Percentiles rank a stretch among this genome's conserved stretches.
Evolutionary conservation across 2,797 vertebrate genomes (phyloP).

Genomic region (Chloroceryle amazona): DNA sequence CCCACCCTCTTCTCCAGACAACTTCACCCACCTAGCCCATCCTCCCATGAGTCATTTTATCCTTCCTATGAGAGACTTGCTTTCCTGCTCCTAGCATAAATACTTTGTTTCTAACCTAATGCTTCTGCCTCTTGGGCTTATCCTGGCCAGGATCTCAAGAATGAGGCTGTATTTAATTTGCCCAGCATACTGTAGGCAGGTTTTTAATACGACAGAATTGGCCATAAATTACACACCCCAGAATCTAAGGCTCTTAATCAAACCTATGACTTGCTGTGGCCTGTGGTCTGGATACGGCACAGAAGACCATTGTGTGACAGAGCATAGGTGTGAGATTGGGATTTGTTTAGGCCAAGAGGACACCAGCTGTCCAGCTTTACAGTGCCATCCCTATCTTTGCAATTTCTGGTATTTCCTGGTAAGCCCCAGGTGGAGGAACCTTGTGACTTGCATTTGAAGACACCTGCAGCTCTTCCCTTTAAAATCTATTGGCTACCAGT

Average conservation of each 20-base stretch:
- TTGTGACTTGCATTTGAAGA: neutral
- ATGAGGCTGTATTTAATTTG: neutral
- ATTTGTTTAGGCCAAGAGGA: neutral
- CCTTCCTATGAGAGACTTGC: neutral
- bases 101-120: neutral
- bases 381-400: neutral
- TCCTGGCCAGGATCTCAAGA: neutral
- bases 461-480: neutral
- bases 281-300: fast-evolving
- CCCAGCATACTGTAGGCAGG: neutral
- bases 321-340: neutral
- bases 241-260: neutral
- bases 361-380: neutral
- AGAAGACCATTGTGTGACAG: fast-evolving
- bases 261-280: neutral
- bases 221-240: neutral
- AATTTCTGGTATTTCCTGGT: neutral
- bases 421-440: neutral
- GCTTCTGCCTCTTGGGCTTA: neutral
- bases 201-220: neutral
- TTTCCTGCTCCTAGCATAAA: neutral
- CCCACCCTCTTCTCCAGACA: neutral
- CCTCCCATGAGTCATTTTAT: neutral
- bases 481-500: neutral
- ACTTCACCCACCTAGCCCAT: neutral